Base-by-base conservation (phyloP, 2,797 vertebrate species). In the Melanotaenia boesemani region DNA sequence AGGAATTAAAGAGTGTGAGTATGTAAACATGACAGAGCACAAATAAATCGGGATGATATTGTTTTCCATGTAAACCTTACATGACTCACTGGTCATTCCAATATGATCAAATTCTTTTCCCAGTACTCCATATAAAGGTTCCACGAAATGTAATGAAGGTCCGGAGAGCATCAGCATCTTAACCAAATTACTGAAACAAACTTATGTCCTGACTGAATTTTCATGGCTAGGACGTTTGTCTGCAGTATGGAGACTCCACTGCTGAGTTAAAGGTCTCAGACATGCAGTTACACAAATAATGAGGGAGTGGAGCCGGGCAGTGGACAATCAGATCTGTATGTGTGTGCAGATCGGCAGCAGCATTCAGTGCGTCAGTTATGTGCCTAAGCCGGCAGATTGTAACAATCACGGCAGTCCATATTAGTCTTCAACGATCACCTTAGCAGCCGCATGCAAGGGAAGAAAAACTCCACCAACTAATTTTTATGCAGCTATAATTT, bases 281-380 rank as follows among this genome's bases (percentile, higher is more conserved):
- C 92, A 75, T 86, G 86, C 82, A 91, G 68, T 86, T 85, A 88
- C 37, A 84, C 67, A 90, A 87, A 92, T 93, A 93, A 94, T 93
- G 81, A 91, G 89, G 58, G 77, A 91, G 83, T 84, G 89, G 90
- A 89, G 89, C 84, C 88, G 72, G 81, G 81, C 81, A 37, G 67
- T 61, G 70, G 76, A 91, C 86, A 92, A 90, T 92, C 83, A 89
- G 82, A 87, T 86, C 82, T 89, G 86, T 90, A 85, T 89, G 63
- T 68, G 54, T 70, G 57, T 26, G 41, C 44, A 30, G 10, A n/a
- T 39, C 55, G 60, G 66, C 67, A 63, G 61, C 48, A 62, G 59
- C 63, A 24, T 20, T 72, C 26, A 56, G 46, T 81, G 70, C 48
- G 57, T 84, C 82, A 86, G 64, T 61, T 56, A 37, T 68, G 41